Base-by-base conservation (phyloP, 2,797 vertebrate species). In the Halcyon smyrnensis region DNA sequence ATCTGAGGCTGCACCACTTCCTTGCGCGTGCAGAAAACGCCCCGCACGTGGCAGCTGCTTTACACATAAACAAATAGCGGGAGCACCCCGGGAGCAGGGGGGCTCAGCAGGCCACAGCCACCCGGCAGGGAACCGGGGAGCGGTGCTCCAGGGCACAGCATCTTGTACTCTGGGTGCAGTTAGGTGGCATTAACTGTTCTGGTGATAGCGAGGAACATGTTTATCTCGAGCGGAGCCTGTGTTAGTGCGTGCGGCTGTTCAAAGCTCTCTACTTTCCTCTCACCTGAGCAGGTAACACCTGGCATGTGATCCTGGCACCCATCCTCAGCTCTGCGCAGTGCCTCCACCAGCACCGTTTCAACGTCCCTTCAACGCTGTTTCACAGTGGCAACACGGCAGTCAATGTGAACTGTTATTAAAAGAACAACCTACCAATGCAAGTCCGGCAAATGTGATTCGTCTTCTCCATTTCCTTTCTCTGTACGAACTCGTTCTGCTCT, bases 21-120 rank as follows among this genome's bases (percentile, higher is more conserved):
- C 68, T 11, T 28, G 54, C 15, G 30, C 2, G 3, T 16, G n/a
- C 48, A 64, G 53, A 53, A 69, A 32, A 50, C 0, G 0, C 36
- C 56, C 51, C 0, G 0, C 21, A 6, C 2, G 1, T 23, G 18
- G 53, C 0, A 7, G 60, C 69, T 75, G 63, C 65, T 83, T 56
- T 71, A 50, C 2, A 4, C 27, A 14, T 2, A 36, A 74, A 16
- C 23, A 5, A 9, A 30, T 8, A 14, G 53, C 2, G 9, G 25
- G 69, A n/a, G 25, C 6, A 43, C 0, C 4, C 6, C 0, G 14
- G 28, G 53, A n/a, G 51, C 82, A 81, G 71, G 77, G 50, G 24
- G 82, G 79, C 15, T 62, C 51, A 51, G 62, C 0, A 36, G 70
- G 20, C 23, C 90, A 63, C 0, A 1, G 79, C n/a, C 78, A 32